These are phyloP conservation scores for Halisarca cf. caerulea DNA, from an alignment of 37 sponge, comb jelly and placozoan species.

Conservation along the genomic window DNA sequence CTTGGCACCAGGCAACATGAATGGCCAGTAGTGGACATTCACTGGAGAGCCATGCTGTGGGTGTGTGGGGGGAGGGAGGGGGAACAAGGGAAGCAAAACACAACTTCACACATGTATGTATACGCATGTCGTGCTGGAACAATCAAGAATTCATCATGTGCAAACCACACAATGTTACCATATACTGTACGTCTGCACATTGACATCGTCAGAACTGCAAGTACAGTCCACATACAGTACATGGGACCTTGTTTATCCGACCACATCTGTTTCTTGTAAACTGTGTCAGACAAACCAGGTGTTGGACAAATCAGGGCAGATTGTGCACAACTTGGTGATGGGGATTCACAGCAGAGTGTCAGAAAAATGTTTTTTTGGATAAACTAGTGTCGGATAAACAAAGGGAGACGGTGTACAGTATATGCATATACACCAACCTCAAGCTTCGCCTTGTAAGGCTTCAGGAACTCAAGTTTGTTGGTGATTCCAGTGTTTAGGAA, in stretches of 20 bases:
- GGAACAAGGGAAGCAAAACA: background rate
- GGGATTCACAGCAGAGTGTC: too few relatives aligned
- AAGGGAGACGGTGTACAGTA: too few relatives aligned
- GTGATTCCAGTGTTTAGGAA: background rate
- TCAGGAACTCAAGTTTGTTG: background rate
- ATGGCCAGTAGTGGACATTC: conserved; percentile 52
- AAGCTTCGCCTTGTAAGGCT: background rate
- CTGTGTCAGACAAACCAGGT: too few relatives aligned
- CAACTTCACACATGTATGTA: background rate
- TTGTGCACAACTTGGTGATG: background rate
- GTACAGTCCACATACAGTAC: too few relatives aligned
- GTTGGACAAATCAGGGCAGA: background rate
- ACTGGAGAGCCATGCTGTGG: conserved; percentile 19
- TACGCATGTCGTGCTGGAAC: background rate
- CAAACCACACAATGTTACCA: too few relatives aligned
- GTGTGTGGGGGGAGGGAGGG: background rate
- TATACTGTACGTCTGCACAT: too few relatives aligned
- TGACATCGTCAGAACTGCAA: too few relatives aligned
- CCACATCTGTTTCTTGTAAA: too few relatives aligned
- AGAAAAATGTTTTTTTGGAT: background rate
- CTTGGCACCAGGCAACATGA: conserved; percentile 56
- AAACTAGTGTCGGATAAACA: too few relatives aligned
- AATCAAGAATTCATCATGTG: background rate
- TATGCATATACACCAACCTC: too few relatives aligned
- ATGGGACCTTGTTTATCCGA: too few relatives aligned